A percentile compares a stretch with the other conserved stretches of the same genome.
phyloP scores from a whole-genome alignment of 2,113 vertebrate genomes.

The Neotoma lepida region DNA sequence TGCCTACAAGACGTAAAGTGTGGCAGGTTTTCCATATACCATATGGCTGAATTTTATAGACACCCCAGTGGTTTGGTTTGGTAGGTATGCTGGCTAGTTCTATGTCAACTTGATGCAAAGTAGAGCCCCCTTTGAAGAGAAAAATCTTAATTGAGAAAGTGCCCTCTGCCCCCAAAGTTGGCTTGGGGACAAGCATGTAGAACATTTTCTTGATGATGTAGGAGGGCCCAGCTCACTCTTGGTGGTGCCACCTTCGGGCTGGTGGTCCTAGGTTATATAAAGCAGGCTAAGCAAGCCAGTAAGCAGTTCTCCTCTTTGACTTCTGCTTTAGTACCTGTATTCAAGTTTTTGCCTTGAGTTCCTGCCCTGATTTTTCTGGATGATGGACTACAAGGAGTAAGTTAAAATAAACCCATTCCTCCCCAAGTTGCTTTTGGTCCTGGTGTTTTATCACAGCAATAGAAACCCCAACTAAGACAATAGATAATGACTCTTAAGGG shows the following conservation, averaged over 20 bases:
- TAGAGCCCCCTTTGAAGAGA: neutral
- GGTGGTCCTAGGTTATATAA: neutral
- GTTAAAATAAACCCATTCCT: neutral
- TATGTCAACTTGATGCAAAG: neutral
- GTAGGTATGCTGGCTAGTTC: neutral
- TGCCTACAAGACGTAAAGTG: neutral
- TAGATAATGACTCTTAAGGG: neutral
- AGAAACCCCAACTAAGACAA: neutral
- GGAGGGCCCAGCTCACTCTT: neutral
- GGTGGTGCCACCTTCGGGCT: neutral
- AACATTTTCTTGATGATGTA: neutral
- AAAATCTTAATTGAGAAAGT: neutral
- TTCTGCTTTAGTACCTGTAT: neutral
- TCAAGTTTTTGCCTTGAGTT: neutral
- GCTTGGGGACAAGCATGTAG: neutral
- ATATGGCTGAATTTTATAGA: neutral
- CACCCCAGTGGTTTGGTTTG: neutral
- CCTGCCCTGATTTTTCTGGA: neutral
- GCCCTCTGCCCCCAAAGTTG: neutral
- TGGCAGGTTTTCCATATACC: neutral
- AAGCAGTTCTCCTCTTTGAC: neutral
- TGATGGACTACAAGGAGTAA: neutral
- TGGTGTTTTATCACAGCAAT: neutral
- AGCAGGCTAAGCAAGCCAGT: neutral
- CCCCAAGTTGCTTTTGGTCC: neutral